Conservation (phyloP, 2,888 invertebrate genomes). For the Melinaea menophilus region DNA sequence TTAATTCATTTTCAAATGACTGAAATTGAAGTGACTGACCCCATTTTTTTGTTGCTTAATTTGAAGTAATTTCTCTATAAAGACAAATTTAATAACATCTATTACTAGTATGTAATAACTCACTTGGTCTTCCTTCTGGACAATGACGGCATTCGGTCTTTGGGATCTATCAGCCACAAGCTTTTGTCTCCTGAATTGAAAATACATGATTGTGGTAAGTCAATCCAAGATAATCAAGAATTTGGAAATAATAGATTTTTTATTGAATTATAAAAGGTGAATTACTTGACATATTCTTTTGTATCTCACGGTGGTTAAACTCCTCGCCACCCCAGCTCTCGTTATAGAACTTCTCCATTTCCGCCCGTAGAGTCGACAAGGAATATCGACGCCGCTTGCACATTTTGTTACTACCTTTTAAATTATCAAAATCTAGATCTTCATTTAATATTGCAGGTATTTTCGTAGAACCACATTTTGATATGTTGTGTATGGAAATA, state of each 20-base stretch:
- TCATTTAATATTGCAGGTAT: conserved; percentile 66
- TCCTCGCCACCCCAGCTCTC: conserved; percentile 81
- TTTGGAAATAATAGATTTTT: conserved; percentile 6
- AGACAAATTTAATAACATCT: too few species aligned
- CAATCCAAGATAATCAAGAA: not conserved
- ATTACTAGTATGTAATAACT: conserved; percentile 36
- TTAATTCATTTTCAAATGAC: too few species aligned
- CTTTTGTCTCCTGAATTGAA: conserved; percentile 73
- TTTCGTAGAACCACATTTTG: conserved; percentile 64
- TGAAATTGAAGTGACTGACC: too few species aligned
- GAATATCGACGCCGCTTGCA: conserved; percentile 59
- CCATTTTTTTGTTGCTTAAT: too few species aligned
- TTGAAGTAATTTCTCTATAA: too few species aligned
- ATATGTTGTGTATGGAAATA: conserved; percentile 30
- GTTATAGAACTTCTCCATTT: conserved; percentile 82
- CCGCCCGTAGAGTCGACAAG: conserved; percentile 61
- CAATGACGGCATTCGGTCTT: conserved; percentile 60
- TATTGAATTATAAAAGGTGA: not conserved
- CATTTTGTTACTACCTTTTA: conserved; percentile 60
- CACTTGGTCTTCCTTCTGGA: conserved; percentile 57
- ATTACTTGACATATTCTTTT: conserved; percentile 81
- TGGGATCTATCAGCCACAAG: conserved; percentile 74
- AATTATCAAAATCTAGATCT: conserved; percentile 67
- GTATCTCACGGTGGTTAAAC: conserved; percentile 77
- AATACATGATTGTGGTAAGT: conserved; percentile 13